Percentiles rank a stretch among this genome's conserved stretches.
These are phyloP conservation scores for Myxocyprinus asiaticus DNA, from an alignment of 2,113 vertebrate genomes.

Conservation along the genomic window DNA sequence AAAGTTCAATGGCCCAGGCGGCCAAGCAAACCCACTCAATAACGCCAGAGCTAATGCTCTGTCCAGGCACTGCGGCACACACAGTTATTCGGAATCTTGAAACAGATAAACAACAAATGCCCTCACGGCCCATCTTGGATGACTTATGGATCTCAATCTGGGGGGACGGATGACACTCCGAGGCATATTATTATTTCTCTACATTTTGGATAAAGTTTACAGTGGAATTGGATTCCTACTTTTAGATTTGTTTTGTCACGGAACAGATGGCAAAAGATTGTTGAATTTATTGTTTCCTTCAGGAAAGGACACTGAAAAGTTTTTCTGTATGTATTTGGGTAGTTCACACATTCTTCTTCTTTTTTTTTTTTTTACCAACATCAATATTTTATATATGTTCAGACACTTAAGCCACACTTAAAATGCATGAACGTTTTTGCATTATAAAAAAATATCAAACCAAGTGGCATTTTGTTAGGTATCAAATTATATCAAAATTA, in stretches of 20 bases:
- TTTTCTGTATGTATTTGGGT: constrained; percentile 20
- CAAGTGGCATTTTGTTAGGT: too few species aligned
- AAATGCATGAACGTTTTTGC: too few species aligned
- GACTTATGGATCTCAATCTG: constrained; percentile 22
- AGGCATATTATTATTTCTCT: constrained; percentile 2
- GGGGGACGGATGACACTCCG: background rate
- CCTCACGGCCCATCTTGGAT: constrained; percentile 10
- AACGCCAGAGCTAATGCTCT: constrained; percentile 58
- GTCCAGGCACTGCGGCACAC: constrained; percentile 59
- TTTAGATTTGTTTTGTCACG: constrained; percentile 1
- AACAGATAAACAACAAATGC: constrained; percentile 36
- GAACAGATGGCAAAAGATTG: constrained; percentile 40
- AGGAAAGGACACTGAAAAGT: constrained; percentile 41
- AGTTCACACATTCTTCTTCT: too few species aligned
- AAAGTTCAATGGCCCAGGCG: constrained; percentile 63
- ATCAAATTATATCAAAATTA: too few species aligned
- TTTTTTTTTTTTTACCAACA: too few species aligned
- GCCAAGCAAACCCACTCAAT: constrained; percentile 67
- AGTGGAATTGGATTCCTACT: constrained; percentile 8
- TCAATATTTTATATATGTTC: too few species aligned
- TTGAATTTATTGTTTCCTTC: constrained; percentile 27
- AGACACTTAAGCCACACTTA: too few species aligned
- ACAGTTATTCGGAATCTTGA: constrained; percentile 42
- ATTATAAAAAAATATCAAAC: too few species aligned
- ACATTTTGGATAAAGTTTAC: constrained; percentile 32